Base-by-base conservation (phyloP, 2,888 invertebrate genomes). In the Coleophora deauratella region DNA sequence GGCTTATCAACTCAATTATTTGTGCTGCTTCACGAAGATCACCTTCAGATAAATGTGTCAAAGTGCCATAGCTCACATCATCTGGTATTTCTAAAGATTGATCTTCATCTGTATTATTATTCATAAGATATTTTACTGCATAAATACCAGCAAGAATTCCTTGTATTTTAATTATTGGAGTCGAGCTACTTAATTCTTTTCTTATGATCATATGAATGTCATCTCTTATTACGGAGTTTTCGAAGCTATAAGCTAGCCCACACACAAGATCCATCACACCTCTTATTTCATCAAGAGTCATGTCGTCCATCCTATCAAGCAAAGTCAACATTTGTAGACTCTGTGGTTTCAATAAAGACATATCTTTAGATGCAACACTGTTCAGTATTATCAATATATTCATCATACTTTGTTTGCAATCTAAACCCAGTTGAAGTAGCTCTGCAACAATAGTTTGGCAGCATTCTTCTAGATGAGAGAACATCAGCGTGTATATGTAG, bases 151-250 rank as follows among this genome's bases (percentile, higher is more conserved):
- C 90, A 47, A 94, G 80, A n/a, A 95, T 91, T 28, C 94, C 94
- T 72, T 91, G 91, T 41, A 89, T 87, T 72, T 92, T 93, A 7
- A 90, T 85, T 71, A 75, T 70, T 13, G 88, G 82, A 51, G 88
- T 88, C 2, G 89, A 87, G 63, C 89, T 91, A 2, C 91, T 89
- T 31, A 96, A 77, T 70, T 95, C 93, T 68, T 97, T 97, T 51
- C 91, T 89, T n/a, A 96, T 89, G 12, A 95, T 79, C 86, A 96
- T 96, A 60, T 92, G 91, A 39, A 97, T 87, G 63, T 96, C 95
- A 76, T 94, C 93, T 67, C 92, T 90, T 32, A 94, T 88, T 7
- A 73, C 62, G 9, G 86, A 86, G 50, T 81, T 80, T 54, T 84
- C 77, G 50, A 66, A 67, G 43, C 72, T 71, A 42, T 80, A 96